Conservation (phyloP, 2,888 invertebrate genomes). For the Apamea anceps region DNA sequence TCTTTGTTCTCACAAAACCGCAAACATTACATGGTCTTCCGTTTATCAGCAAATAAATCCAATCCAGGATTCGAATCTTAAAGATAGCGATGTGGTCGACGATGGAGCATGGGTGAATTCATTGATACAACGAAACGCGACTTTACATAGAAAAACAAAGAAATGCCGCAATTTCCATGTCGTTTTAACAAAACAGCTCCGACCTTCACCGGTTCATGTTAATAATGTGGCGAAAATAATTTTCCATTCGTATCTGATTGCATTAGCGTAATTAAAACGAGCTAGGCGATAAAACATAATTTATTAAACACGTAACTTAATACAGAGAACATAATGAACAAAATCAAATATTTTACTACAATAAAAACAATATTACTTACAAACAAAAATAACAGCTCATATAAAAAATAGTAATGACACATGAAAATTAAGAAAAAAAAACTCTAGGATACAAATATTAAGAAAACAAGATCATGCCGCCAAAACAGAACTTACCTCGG, state of each 20-base stretch:
- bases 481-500: constrained; percentile 91
- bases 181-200: constrained; percentile 25
- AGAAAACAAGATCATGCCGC: neutral
- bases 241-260: constrained; percentile 29
- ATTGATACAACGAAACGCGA: constrained; percentile 1
- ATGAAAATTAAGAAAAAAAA: neutral
- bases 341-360: neutral
- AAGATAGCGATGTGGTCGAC: neutral
- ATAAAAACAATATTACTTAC: constrained; percentile 12
- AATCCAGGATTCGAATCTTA: neutral
- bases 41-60: neutral
- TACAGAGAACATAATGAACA: neutral
- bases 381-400: neutral
- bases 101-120: neutral
- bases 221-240: constrained; percentile 19
- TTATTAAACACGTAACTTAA: constrained; percentile 13
- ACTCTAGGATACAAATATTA: neutral
- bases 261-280: constrained; percentile 57
- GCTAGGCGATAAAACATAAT: constrained; percentile 5
- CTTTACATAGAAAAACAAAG: constrained; percentile 39
- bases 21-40: neutral
- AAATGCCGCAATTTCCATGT: constrained; percentile 16
- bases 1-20: neutral
- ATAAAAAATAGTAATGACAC: neutral
- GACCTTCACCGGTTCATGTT: constrained; percentile 27